Conservation (phyloP, 1,140 invertebrate genomes). For the Akabosia matsudoensis region DNA sequence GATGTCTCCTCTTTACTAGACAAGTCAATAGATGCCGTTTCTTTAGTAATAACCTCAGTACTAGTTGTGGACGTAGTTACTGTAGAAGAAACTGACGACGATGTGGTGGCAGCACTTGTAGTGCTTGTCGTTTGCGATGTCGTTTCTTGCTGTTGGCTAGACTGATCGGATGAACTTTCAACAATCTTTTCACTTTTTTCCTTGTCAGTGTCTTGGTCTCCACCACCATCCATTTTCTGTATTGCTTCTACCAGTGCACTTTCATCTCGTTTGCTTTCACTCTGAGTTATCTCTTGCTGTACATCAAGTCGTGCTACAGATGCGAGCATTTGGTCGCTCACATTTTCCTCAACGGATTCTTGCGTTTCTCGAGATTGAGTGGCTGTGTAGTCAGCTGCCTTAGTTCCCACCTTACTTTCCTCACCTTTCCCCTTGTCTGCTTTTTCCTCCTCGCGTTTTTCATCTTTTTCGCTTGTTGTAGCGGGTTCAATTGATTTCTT, state of each 20-base stretch:
- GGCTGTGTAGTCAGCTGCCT: neutral
- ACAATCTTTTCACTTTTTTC: neutral
- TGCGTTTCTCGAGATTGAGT: neutral
- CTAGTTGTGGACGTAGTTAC: slow-evolving; percentile 20
- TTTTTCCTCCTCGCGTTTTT: slow-evolving; percentile 15
- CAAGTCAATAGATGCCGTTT: neutral
- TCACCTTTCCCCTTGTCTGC: neutral
- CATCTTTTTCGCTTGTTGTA: slow-evolving; percentile 17
- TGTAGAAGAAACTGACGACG: neutral
- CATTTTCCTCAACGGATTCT: neutral
- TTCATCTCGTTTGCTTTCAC: slow-evolving; percentile 20
- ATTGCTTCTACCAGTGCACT: neutral
- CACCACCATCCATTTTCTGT: slow-evolving; percentile 22
- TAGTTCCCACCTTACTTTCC: neutral
- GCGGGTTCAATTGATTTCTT: slow-evolving; percentile 6
- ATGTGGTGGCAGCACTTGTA: slow-evolving; percentile 7
- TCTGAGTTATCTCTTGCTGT: too few species aligned
- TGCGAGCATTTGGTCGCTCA: slow-evolving; percentile 15
- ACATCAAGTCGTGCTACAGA: neutral
- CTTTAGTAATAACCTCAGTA: neutral
- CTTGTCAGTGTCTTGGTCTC: neutral
- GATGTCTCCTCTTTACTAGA: neutral
- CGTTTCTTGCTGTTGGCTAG: slow-evolving; percentile 1
- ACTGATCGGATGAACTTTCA: neutral
- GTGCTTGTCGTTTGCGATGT: neutral